Base-by-base conservation (phyloP, 2,797 vertebrate genomes). In the Sebastes kiyomatsui region DNA sequence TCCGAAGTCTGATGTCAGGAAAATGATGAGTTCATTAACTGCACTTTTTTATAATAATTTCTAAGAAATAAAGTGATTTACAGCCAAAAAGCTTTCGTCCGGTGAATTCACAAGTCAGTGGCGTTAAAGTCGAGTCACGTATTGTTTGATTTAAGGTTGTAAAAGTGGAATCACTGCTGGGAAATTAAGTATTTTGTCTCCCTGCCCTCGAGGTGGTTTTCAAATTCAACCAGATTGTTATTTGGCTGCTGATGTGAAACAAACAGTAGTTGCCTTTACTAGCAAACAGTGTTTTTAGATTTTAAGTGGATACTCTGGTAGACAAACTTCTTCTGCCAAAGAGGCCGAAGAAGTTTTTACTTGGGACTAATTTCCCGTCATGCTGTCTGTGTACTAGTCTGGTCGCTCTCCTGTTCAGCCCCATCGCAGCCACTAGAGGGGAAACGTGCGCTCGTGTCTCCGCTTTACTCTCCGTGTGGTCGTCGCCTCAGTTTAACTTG, bases 401-500 rank as follows among this genome's bases (percentile, higher is more conserved):
- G 67, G 6, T 32, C 16, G 16, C 38, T 46, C 42, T 46, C 42
- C 42, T 46, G 42, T 46, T 46, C 42, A 46, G 42, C 23, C 30
- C 35, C 54, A 7, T 4, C 8, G 13, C 35, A 3, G 22, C 52
- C 64, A 32, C 32, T 14, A 0, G 5, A 6, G 27, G 74, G 66
- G 58, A 62, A 81, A 83, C 0, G 71, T 75, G 82, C 23, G 27
- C 77, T 46, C 3, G 35, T 82, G 77, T 77, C 58, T 71, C 46
- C 52, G 78, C 75, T 55, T 32, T 6, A 4, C 12, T 72, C 7
- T 80, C 52, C 65, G 79, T 2, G 6, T 32, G 70, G 67, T 33
- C 4, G 27, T 72, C 16, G 2, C 66, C 81, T 90, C 82, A 89
- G 82, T 81, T 75, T 55, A 79, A 52, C 6, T 1, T 6, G 52